Evolutionary conservation across 2,888 invertebrate genomes (phyloP), one percentile per base, ranked within the genome.

Genomic region (Lasioglossum pauxillum): DNA sequence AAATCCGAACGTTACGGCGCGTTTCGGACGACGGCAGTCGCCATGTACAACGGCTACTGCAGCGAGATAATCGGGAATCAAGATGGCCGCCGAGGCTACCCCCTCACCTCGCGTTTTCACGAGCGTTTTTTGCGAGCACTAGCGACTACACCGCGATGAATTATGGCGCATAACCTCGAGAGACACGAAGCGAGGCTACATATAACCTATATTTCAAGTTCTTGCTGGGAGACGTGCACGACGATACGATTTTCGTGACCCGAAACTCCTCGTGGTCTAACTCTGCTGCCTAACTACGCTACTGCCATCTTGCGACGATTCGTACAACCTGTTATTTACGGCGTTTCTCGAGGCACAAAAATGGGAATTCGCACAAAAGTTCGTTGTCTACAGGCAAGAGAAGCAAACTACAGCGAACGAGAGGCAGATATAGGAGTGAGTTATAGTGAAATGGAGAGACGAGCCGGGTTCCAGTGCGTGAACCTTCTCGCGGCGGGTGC

Each of bases 121-220:
- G 64, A 81, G 81, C 69, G 38, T 86, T 84, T 84, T 87, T 82
- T 72, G 83, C 84, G 16, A 75, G 74, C 72, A 23, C 75, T 76
- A 12, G 79, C 88, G 82, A 86, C 84, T 84, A 73, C 69, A 44
- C 53, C 44, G 46, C 85, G 83, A 87, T 91, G 87, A 91, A 91
- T 91, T 91, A 91, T 90, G 89, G 86, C 49, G 87, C 84, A 85
- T 90, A 91, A 91, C 90, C 90, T 88, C 90, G 82, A 78, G 90
- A 89, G 90, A 88, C 89, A 83, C 78, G 85, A 77, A 88, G 85
- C 73, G 82, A 83, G 86, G 83, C 77, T 91, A 86, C 90, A 84
- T 85, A 87, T 87, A 87, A 87, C 88, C 91, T 88, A 87, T 87
- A 90, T 91, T 87, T 91, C 89, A 89, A 75, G 83, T 91, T 91